A percentile compares a stretch with the other conserved stretches of the same genome.
Conservation (phyloP, 2,888 invertebrate species). For the Nephrocerus scutellatus region DNA sequence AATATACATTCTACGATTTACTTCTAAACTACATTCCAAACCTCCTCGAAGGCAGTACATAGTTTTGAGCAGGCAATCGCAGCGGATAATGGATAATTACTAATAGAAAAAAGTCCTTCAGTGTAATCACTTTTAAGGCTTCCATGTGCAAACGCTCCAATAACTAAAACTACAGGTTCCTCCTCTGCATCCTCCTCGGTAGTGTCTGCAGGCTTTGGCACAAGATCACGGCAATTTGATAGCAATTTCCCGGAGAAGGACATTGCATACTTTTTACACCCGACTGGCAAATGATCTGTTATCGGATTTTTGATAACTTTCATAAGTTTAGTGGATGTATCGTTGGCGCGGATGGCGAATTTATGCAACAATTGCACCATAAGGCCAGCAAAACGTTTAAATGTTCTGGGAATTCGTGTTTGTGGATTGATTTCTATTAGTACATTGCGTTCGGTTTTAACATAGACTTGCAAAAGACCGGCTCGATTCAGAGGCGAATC, state of each 20-base stretch:
- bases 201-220: conserved; percentile 50
- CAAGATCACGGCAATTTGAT: conserved; percentile 65
- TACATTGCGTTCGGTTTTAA: conserved; percentile 86
- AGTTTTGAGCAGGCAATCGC: conserved; percentile 94
- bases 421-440: conserved; percentile 94
- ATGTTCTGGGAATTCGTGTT: conserved; percentile 93
- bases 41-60: conserved; percentile 91
- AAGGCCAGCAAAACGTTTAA: conserved; percentile 91
- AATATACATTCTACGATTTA: too few species aligned
- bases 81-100: conserved; percentile 93
- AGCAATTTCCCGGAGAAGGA: conserved; percentile 77
- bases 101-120: conserved; percentile 86
- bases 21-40: conserved; percentile 66
- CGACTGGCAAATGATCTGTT: conserved; percentile 88
- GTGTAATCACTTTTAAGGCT: conserved; percentile 81
- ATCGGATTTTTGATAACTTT: conserved; percentile 97
- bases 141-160: conserved; percentile 98
- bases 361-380: conserved; percentile 98
- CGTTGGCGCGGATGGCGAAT: conserved; percentile 83
- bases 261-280: conserved; percentile 81
- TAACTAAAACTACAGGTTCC: conserved; percentile 78
- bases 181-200: conserved; percentile 55
- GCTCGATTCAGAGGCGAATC: conserved; percentile 96
- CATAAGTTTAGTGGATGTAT: conserved; percentile 79
- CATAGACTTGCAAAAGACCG: conserved; percentile 89